A percentile compares a stretch with the other conserved stretches of the same genome.
phyloP scores from a whole-genome alignment of 35 echinoderm and acorn worm species.

The Hemicentrotus pulcherrimus region DNA sequence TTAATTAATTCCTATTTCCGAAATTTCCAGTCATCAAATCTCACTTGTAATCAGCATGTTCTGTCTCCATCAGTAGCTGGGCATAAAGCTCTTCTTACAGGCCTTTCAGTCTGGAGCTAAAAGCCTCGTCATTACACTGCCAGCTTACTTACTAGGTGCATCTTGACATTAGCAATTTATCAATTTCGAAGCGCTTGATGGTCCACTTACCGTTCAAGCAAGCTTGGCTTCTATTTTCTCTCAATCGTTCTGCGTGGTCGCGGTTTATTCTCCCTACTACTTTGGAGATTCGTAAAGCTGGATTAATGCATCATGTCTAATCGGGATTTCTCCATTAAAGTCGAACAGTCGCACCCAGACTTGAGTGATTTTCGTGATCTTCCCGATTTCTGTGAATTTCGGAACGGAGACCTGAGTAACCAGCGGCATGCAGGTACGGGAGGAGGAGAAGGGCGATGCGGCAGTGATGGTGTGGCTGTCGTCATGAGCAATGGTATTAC shows the following conservation, averaged over 20 bases:
- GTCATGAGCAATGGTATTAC: not conserved
- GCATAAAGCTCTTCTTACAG: not conserved
- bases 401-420: not conserved
- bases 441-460: not conserved
- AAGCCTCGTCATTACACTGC: not conserved
- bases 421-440: not conserved
- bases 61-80: not conserved
- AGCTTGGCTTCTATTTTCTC: not conserved
- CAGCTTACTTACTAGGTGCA: not conserved
- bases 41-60: not conserved
- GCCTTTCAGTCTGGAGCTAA: not conserved
- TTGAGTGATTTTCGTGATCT: constrained; percentile 32
- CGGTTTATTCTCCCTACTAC: not conserved
- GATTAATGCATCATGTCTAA: constrained; percentile 21
- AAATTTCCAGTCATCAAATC: no score
- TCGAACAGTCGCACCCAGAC: not conserved
- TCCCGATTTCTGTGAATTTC: constrained; percentile 37
- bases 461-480: not conserved
- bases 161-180: not conserved
- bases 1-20: no score
- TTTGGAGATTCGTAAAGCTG: not conserved
- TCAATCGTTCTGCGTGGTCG: not conserved
- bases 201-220: not conserved
- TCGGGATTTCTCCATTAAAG: constrained; percentile 5
- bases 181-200: not conserved